Evolutionary conservation across 2,113 vertebrate genomes (phyloP), one percentile per base, ranked within the genome.

Genomic region (Chelonoidis abingdonii): DNA sequence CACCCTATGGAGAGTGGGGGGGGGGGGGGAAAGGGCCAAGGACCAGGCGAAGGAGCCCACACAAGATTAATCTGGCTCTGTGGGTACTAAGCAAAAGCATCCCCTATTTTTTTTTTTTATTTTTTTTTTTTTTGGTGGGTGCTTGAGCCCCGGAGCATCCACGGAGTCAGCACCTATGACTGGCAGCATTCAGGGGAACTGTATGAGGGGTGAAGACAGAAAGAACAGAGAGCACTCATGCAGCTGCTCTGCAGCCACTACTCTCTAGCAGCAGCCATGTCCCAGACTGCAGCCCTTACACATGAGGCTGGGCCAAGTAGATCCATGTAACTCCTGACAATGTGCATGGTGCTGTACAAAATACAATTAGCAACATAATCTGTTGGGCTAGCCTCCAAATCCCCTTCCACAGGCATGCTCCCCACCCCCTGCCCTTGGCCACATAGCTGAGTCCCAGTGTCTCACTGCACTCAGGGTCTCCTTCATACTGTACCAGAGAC

Each of bases 11-110:
- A 50, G 50, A 50, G 50, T 50, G 50, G 13, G 13, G 12, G 3
- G 50, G 50, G 50, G 2, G 1, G 16, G 53, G 3, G 2, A 8
- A 24, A 54, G 54, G 17, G 19, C 54, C 54, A 24, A 1, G 22
- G 54, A 24, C 21, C 54, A 54, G 22, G 6, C 3, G 1, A 7
- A 8, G 14, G 54, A 21, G 54, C 54, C 54, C 21, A 54, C 22
- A 54, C 17, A 54, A 54, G 54, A 54, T 54, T 25, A 56, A 25
- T 25, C 54, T 25, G 54, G 24, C 54, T 56, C 9, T 22, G 54
- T 56, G 54, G 24, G 54, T 56, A 22, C 24, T 56, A 56, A 56
- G 24, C 19, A 53, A 53, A 53, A 53, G 17, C 54, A 56, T 56
- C 24, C 22, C 54, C 21, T 56, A 25, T 56, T 56, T 24, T 56